Conservation (phyloP, 2,797 vertebrate genomes). For the Sciurus vulgaris region DNA sequence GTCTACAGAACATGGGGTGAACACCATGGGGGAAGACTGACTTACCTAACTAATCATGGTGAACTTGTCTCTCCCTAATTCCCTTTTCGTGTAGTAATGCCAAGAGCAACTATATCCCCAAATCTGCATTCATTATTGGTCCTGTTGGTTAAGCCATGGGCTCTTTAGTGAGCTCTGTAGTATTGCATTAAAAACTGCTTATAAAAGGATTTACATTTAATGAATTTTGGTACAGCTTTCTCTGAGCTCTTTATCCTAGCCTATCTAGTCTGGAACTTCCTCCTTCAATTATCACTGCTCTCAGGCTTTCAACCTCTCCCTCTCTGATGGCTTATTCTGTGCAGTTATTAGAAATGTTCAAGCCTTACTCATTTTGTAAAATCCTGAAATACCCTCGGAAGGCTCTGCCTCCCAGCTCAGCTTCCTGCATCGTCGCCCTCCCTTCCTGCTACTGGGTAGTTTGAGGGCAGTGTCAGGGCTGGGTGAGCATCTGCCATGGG, state of each 20-base stretch:
- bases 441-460: neutral
- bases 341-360: slow-evolving; percentile 54
- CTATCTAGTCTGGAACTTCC: slow-evolving; percentile 73
- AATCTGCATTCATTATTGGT: slow-evolving; percentile 81
- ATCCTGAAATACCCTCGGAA: neutral
- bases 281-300: slow-evolving; percentile 61
- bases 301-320: slow-evolving; percentile 37
- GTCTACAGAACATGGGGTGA: neutral
- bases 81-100: slow-evolving; percentile 67
- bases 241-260: slow-evolving; percentile 78
- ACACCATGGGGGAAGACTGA: neutral
- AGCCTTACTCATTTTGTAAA: slow-evolving; percentile 20
- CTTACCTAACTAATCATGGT: neutral
- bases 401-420: neutral
- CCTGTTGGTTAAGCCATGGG: slow-evolving; percentile 74
- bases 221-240: slow-evolving; percentile 76
- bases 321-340: slow-evolving; percentile 45
- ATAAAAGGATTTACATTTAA: slow-evolving; percentile 82
- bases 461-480: neutral
- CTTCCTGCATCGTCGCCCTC: neutral
- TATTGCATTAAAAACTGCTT: slow-evolving; percentile 81
- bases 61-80: slow-evolving; percentile 48
- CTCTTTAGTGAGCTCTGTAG: slow-evolving; percentile 74
- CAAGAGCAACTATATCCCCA: slow-evolving; percentile 58
- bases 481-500: neutral